Base-by-base conservation (phyloP, 92 coral and sea anemone species). In the Porites cylindrica region DNA sequence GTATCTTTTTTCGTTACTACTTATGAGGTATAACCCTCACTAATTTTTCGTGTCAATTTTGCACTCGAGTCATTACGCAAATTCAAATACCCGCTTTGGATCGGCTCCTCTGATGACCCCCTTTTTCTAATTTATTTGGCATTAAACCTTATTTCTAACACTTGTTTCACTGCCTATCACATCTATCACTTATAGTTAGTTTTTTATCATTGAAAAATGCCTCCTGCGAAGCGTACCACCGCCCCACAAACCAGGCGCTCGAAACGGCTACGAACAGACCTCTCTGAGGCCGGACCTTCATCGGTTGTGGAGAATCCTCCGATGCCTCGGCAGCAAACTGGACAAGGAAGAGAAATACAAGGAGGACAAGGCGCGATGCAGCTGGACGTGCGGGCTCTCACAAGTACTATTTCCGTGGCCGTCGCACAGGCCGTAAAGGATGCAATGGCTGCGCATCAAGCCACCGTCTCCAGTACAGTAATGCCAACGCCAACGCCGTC, bases 131-230 rank as follows among this genome's bases (percentile, higher is more conserved):
- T 26, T 26, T 26, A 26, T 26, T 26, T 1, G 29, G 1, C 29
- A 26, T 26, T 26, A 67, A 67, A 67, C 1, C 11, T 19, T 54
- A 54, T 8, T 67, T 47, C 72, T 1, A 47, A 26, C 72, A 11
- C 10, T n/a, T 67, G 29, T 26, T 26, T 26, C 29, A 26, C 29
- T 26, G 29, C 29, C 29, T 8, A 23, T 67, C 26, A 47, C 72
- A 9, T 67, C 43, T 21, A 67, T 67, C 29, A 26, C 29, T 26
- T 26, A 67, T 67, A 8, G 72, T 67, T 67, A 38, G 72, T 67
- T 21, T 67, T 67, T 38, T 67, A 67, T 67, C 26, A 67, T 67
- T 67, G 72, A 2, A 74, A 19, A 52, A 74, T 74, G 78, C 78
- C 78, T n/a, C 78, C 78, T 3, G 21, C 51, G 8, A 52, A 53